Evolutionary conservation across 2,797 vertebrate genomes (phyloP).

Genomic region (Lepidocolaptes lacrymiger): DNA sequence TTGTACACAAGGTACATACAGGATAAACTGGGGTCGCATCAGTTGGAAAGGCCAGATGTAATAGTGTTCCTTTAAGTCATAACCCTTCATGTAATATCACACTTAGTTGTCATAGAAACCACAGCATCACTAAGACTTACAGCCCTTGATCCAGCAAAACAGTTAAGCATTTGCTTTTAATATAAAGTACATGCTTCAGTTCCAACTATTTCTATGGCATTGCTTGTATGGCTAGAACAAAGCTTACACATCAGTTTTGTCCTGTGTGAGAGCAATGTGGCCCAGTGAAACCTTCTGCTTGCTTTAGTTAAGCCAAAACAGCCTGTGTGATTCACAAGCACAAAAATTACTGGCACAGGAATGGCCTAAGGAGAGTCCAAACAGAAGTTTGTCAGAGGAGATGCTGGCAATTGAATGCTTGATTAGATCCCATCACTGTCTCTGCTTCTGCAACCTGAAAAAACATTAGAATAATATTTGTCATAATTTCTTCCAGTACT

Average conservation of each 20-base stretch:
- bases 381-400: neutral
- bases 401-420: neutral
- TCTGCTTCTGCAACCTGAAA: neutral
- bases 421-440: neutral
- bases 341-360: neutral
- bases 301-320: neutral
- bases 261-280: neutral
- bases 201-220: neutral
- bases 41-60: neutral
- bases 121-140: conserved; percentile 2
- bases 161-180: conserved; percentile 16
- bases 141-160: conserved; percentile 25
- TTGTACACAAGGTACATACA: accelerated
- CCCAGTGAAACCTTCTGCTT: neutral
- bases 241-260: neutral
- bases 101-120: conserved; percentile 51
- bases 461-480: neutral
- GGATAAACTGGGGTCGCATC: neutral
- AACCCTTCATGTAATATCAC: conserved; percentile 29
- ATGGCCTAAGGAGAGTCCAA: neutral
- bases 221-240: neutral
- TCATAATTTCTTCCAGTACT: neutral
- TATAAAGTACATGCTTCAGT: neutral
- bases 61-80: conserved; percentile 37
- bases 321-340: neutral